phyloP scores from a whole-genome alignment of 2,888 invertebrate genomes.

The Phyllotreta striolata region DNA sequence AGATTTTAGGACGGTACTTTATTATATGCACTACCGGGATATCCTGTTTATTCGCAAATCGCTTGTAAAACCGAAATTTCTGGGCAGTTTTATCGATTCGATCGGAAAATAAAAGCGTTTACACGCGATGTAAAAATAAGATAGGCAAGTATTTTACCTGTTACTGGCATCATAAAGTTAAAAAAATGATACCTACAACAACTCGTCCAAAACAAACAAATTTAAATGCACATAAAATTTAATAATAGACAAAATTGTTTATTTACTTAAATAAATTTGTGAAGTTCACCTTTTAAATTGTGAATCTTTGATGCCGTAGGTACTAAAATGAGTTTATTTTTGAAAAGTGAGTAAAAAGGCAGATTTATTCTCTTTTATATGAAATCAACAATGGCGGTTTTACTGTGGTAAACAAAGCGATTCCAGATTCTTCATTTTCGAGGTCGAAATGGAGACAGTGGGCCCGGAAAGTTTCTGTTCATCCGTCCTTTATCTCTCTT shows the following conservation, averaged over 20 bases:
- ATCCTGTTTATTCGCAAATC: constrained; percentile 35
- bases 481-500: neutral
- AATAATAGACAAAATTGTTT: no score
- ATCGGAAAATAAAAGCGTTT: constrained; percentile 4
- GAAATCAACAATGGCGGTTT: neutral
- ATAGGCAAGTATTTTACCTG: no score
- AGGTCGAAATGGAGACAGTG: constrained; percentile 14
- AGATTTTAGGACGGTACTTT: constrained; percentile 29
- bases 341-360: neutral
- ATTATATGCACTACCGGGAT: constrained; percentile 26
- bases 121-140: neutral
- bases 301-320: no score
- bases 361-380: no score
- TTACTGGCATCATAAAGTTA: no score
- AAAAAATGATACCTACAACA: no score
- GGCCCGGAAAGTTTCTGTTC: constrained; percentile 15
- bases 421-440: constrained; percentile 2
- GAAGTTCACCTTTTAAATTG: no score
- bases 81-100: constrained; percentile 25
- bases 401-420: constrained; percentile 6
- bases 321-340: neutral
- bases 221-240: no score
- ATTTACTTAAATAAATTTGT: no score
- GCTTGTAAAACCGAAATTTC: constrained; percentile 32
- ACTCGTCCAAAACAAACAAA: no score